Conservation (phyloP, 2,888 invertebrate genomes). For the Itoplectis maculator region DNA sequence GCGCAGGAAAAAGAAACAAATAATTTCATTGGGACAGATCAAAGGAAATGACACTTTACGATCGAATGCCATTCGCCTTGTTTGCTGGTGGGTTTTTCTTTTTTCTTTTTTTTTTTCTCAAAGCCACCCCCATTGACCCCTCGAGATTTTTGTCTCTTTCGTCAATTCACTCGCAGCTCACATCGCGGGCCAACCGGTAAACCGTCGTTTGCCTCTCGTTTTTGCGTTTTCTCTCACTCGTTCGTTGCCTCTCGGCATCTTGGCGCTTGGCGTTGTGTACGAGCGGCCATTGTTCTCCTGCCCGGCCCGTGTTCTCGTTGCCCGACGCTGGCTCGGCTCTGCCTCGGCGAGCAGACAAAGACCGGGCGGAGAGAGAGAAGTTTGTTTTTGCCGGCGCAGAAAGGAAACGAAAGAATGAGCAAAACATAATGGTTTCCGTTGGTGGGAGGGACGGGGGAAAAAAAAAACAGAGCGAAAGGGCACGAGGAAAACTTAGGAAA, state of each 20-base stretch:
- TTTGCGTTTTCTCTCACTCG: constrained; percentile 47
- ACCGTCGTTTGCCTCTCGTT: constrained; percentile 62
- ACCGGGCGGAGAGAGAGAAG: constrained; percentile 30
- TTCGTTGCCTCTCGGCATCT: constrained; percentile 37
- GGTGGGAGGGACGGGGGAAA: too few species aligned
- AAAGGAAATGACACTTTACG: too few species aligned
- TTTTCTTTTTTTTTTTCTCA: constrained; percentile 33
- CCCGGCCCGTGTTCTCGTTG: constrained; percentile 22
- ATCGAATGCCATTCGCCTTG: too few species aligned
- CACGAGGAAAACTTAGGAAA: constrained; percentile 41
- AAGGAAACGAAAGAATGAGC: constrained; percentile 57
- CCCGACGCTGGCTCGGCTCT: constrained; percentile 35
- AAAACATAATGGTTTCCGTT: constrained; percentile 36
- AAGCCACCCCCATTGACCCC: constrained; percentile 12
- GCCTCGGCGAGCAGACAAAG: constrained; percentile 36
- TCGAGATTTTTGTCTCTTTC: neutral
- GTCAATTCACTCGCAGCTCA: constrained; percentile 49
- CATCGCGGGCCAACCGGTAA: constrained; percentile 55
- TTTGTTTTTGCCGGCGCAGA: constrained; percentile 40
- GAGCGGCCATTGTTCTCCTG: constrained; percentile 54
- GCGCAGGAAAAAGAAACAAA: too few species aligned
- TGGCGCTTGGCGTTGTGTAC: constrained; percentile 18
- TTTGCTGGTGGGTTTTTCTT: constrained; percentile 13
- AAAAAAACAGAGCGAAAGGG: constrained; percentile 28
- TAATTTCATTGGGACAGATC: too few species aligned